phyloP scores from a whole-genome alignment of 2,888 invertebrate genomes.

The Argyresthia albistria region DNA sequence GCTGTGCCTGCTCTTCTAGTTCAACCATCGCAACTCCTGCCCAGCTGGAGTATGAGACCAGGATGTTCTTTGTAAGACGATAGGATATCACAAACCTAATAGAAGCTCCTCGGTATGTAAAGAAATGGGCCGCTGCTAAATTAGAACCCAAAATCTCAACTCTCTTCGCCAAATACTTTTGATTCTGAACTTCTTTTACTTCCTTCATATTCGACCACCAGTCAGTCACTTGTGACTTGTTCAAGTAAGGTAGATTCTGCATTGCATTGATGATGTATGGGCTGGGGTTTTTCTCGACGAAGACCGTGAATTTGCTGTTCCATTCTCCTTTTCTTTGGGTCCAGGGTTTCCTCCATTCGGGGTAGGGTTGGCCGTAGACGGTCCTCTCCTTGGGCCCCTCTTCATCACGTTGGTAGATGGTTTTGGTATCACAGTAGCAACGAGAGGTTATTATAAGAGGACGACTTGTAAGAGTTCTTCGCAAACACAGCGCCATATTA shows the following conservation, averaged over 20 bases:
- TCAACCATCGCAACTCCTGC: too few species aligned
- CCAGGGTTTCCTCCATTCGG: slow-evolving; percentile 76
- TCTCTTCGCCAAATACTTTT: slow-evolving; percentile 73
- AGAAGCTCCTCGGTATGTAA: slow-evolving; percentile 81
- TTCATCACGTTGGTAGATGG: slow-evolving; percentile 48
- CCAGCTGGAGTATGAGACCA: too few species aligned
- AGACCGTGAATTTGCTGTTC: slow-evolving; percentile 70
- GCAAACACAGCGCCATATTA: slow-evolving; percentile 28
- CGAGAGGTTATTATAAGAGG: slow-evolving; percentile 25
- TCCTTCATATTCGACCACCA: slow-evolving; percentile 72
- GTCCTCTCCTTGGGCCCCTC: slow-evolving; percentile 36
- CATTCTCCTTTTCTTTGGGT: slow-evolving; percentile 72
- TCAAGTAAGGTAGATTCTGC: slow-evolving; percentile 67
- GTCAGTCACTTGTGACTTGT: slow-evolving; percentile 51
- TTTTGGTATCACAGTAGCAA: slow-evolving; percentile 36
- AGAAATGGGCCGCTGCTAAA: slow-evolving; percentile 89
- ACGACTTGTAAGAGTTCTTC: slow-evolving; percentile 18
- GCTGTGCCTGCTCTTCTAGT: too few species aligned
- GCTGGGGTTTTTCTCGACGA: slow-evolving; percentile 54
- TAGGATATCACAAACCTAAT: slow-evolving; percentile 74
- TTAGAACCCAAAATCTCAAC: slow-evolving; percentile 81
- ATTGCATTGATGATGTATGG: slow-evolving; percentile 48
- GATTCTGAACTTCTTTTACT: slow-evolving; percentile 67
- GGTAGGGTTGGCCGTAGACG: slow-evolving; percentile 52
- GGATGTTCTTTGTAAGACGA: too few species aligned